phyloP scores from a whole-genome alignment of 2,113 vertebrate species.

The Seriola dumerili region DNA sequence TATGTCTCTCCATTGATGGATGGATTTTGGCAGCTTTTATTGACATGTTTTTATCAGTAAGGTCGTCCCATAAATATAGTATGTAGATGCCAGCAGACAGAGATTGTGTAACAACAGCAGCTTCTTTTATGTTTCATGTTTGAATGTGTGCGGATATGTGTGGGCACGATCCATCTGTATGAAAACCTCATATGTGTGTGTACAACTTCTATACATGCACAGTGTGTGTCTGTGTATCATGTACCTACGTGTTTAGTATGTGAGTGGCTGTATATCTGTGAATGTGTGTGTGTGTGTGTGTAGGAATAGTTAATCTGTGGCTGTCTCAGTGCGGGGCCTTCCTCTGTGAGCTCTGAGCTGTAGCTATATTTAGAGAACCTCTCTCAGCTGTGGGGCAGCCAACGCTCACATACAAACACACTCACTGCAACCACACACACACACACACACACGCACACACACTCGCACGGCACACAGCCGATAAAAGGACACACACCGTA shows the following conservation, averaged over 20 bases:
- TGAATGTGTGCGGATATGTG: neutral
- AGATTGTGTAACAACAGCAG: neutral
- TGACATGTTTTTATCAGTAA: too few species aligned
- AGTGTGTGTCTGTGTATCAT: too few species aligned
- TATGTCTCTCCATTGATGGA: too few species aligned
- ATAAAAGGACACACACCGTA: neutral
- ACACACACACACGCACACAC: neutral
- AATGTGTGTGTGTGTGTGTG: neutral
- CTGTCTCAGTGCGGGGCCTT: conserved; percentile 40
- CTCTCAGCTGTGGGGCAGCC: conserved; percentile 33
- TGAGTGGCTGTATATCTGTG: neutral
- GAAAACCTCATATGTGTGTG: neutral
- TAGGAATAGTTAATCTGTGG: conserved; percentile 54
- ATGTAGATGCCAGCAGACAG: neutral
- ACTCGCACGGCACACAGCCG: neutral
- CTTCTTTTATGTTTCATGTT: neutral
- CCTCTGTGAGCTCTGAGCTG: conserved; percentile 63
- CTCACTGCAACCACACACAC: neutral
- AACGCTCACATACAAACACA: conserved; percentile 5
- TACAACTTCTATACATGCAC: neutral
- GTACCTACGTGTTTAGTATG: neutral
- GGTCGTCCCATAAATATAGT: too few species aligned
- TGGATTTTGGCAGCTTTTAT: too few species aligned
- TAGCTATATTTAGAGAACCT: conserved; percentile 68
- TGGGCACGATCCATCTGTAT: neutral